Evolutionary conservation across 2,113 vertebrate species (phyloP).

Genomic region (Cryptomyrus ogoouensis): DNA sequence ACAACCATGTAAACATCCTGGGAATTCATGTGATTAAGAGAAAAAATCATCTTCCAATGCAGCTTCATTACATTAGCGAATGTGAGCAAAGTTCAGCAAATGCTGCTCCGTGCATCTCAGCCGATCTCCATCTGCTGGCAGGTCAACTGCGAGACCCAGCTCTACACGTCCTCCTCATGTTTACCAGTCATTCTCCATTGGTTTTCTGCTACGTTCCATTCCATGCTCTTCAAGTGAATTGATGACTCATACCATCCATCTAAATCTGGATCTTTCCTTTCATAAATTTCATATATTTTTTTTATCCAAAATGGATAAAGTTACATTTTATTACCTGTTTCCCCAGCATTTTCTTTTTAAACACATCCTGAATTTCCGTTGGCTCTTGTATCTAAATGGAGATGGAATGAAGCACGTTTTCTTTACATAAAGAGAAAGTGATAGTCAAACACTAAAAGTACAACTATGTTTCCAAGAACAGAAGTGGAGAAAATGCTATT

Average conservation of each 20-base stretch:
- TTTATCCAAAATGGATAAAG: background rate
- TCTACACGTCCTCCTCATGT: background rate
- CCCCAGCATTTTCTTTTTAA: background rate
- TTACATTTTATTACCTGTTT: background rate
- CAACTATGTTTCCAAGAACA: background rate
- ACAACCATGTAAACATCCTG: background rate
- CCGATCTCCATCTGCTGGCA: background rate
- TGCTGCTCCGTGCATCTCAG: background rate
- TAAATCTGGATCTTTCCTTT: background rate
- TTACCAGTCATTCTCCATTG: background rate
- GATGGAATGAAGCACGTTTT: background rate
- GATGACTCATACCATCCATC: background rate
- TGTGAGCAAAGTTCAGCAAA: background rate
- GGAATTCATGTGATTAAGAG: background rate
- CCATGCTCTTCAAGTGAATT: background rate
- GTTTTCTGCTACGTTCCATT: background rate
- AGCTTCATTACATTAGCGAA: background rate
- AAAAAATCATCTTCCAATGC: background rate
- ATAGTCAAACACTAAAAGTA: background rate
- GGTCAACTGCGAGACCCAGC: background rate
- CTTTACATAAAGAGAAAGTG: background rate
- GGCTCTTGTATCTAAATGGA: background rate
- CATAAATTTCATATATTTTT: background rate
- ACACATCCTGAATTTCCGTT: background rate
- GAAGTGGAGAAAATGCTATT: background rate